Conservation (phyloP, 2,113 vertebrate genomes). For the Picathartes gymnocephalus region DNA sequence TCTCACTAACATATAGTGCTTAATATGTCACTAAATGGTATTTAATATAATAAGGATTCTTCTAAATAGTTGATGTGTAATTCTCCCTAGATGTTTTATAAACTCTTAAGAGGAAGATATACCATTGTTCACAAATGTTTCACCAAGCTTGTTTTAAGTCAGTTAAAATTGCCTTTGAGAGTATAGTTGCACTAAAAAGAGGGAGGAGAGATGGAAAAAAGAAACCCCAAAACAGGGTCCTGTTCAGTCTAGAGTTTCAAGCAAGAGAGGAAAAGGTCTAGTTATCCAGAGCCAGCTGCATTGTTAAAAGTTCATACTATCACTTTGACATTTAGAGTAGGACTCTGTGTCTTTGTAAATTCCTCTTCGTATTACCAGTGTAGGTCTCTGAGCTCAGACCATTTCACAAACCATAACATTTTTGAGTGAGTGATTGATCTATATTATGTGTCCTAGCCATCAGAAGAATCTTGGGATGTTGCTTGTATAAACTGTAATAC, state of each 20-base stretch:
- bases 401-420: constrained; percentile 83
- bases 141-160: constrained; percentile 5
- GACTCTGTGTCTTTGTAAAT: constrained; percentile 78
- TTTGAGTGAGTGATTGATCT: constrained; percentile 85
- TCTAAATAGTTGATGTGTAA: background rate
- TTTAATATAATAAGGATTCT: background rate
- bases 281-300: constrained; percentile 72
- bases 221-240: constrained; percentile 54
- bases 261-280: constrained; percentile 58
- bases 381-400: constrained; percentile 73
- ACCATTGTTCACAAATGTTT: constrained; percentile 20
- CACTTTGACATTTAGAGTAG: constrained; percentile 76
- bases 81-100: constrained; percentile 15
- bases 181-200: constrained; percentile 20
- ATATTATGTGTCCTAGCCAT: constrained; percentile 90
- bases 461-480: constrained; percentile 91
- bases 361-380: constrained; percentile 74
- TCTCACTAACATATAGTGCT: background rate
- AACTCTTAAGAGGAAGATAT: background rate
- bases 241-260: constrained; percentile 69
- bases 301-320: constrained; percentile 77
- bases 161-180: constrained; percentile 54
- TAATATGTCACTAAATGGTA: background rate
- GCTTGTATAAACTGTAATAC: constrained; percentile 96
- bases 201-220: constrained; percentile 38